Evolutionary conservation across 2,797 vertebrate genomes (phyloP), one percentile per base, ranked within the genome.

Genomic region (Delichon dasypus): DNA sequence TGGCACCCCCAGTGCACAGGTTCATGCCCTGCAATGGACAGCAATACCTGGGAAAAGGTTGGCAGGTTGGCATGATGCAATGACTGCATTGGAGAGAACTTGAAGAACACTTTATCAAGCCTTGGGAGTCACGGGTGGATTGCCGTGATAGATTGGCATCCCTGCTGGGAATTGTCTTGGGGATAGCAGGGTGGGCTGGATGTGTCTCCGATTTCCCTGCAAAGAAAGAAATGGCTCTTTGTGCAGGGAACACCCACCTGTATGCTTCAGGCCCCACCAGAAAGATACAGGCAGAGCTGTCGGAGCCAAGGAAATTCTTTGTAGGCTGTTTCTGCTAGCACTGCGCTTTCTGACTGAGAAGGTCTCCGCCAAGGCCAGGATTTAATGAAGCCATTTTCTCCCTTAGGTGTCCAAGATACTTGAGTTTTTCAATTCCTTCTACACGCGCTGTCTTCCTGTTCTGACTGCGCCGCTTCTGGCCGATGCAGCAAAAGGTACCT

Each of bases 381-480:
- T 75, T 71, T 94, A 44, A 78, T 75, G 10, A 86, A 82, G 48
- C 20, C 74, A 5, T 96, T 53, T 90, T 70, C 42, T 96, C 72
- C 95, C 96, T 94, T 86, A 99, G 99, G 99, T 5, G 13, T 54
- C 18, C 60, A 32, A 64, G 40, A 18, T 64, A 23, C 10, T 16
- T 27, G 99, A 99, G 91, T 99, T 99, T 96, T 97, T 99, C 82
- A 99, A 99, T 97, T 99, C 99, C 97, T 99, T 99, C 98, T 99
- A 99, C 96, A 99, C 99, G 96, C 98, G 98, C 98, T 99, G 99
- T 97, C 99, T 99, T 99, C 99, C 99, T 22, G 98, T 99, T 66
- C 98, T 99, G 72, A 99, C 99, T 8, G 99, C 98, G 70, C 99
- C 98, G 3, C 98, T 99, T 94, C 96, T 99, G 98, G 99, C 99